Evolutionary conservation across 2,113 vertebrate species (phyloP).

Genomic region (Pampusana beccarii): DNA sequence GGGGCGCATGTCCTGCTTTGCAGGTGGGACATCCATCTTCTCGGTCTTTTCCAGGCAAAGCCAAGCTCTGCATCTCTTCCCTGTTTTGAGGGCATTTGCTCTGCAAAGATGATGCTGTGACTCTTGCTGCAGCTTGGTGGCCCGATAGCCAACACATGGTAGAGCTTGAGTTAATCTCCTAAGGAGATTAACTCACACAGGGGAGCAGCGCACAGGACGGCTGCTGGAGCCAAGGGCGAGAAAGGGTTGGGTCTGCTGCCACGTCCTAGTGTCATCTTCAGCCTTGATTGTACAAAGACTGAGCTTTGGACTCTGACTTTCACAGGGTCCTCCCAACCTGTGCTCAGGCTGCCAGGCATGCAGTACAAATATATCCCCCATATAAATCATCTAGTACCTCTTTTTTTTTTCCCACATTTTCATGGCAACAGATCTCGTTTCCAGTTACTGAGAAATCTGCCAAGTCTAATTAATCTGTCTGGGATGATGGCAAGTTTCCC

Average conservation of each 20-base stretch:
- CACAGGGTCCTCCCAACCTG: background rate
- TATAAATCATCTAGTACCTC: background rate
- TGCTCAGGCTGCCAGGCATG: background rate
- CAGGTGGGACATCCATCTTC: background rate
- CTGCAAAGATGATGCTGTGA: background rate
- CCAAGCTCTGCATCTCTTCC: background rate
- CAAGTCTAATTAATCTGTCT: conserved; percentile 26
- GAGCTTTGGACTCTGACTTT: background rate
- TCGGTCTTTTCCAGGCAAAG: background rate
- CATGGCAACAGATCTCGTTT: background rate
- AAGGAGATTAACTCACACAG: accelerated
- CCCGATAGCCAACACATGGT: background rate
- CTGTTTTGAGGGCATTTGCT: background rate
- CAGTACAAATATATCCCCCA: background rate
- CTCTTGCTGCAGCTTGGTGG: background rate
- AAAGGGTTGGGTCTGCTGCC: background rate
- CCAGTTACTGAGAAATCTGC: background rate
- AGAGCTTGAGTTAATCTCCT: background rate
- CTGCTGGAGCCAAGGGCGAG: background rate
- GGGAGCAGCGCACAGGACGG: background rate
- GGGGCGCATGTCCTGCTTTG: background rate
- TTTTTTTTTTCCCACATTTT: background rate
- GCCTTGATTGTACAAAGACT: background rate
- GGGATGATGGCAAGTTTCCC: background rate
- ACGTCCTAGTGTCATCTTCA: background rate